Percentiles rank a stretch among this genome's conserved stretches.
phyloP scores from a whole-genome alignment of 2,797 vertebrate genomes.

The Sebastiscus albofasciatus region DNA sequence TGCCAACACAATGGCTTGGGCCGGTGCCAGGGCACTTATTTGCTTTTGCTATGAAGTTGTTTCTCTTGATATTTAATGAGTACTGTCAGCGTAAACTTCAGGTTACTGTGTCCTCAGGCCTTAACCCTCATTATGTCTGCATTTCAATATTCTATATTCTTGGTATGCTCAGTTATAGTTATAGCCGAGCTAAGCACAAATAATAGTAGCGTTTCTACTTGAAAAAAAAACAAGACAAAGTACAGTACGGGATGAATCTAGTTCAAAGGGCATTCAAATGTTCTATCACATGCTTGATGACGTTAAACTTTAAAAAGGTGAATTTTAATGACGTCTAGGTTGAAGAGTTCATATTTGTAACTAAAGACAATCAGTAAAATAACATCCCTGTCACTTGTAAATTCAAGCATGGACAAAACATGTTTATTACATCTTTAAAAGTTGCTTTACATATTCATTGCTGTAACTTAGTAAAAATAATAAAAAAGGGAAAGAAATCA shows the following conservation, averaged over 20 bases:
- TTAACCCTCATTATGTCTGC: background rate
- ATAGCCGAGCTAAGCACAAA: background rate
- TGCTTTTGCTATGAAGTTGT: conserved; percentile 55
- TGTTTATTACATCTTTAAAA: too few species aligned
- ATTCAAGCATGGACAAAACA: background rate
- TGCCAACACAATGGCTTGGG: conserved; percentile 57
- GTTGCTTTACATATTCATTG: too few species aligned
- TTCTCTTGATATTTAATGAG: conserved; percentile 51
- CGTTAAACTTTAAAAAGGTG: background rate
- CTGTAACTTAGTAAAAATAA: too few species aligned
- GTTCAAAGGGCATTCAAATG: background rate
- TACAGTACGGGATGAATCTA: background rate
- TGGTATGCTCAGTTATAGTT: background rate
- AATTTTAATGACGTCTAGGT: background rate
- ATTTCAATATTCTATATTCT: background rate
- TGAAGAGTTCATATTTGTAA: background rate
- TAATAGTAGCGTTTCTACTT: background rate
- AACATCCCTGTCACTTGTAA: too few species aligned
- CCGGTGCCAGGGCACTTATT: conserved; percentile 48
- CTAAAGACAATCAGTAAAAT: background rate
- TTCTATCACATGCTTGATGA: background rate
- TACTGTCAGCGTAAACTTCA: conserved; percentile 40
- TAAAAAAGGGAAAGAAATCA: too few species aligned
- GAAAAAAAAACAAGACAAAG: background rate
- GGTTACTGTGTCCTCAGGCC: conserved; percentile 20